Base-by-base conservation (phyloP, 2,797 vertebrate genomes). In the Alca torda region DNA sequence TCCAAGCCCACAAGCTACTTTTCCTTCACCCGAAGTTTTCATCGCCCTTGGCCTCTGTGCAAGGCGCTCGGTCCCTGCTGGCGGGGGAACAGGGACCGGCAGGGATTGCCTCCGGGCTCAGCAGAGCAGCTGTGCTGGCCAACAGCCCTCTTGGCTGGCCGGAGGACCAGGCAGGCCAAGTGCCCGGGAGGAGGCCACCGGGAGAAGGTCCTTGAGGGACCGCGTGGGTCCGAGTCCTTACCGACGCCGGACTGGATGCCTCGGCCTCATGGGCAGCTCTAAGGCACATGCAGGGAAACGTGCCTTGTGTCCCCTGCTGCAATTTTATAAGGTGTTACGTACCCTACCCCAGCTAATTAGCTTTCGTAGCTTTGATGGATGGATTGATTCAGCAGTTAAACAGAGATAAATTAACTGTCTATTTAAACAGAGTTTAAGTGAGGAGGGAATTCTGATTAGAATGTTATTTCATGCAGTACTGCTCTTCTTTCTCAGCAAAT, bases 391-490 rank as follows among this genome's bases (percentile, higher is more conserved):
- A 31, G 69, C 93, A 92, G 86, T 97, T 97, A 96, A 98, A 96
- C 95, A 72, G 97, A 97, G 97, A 97, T 97, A 97, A 97, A 98
- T 97, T 97, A 97, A 97, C 97, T 97, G 97, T 96, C 96, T 82
- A 5, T 97, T 91, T 91, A 94, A 97, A 92, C 45, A 77, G 76
- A 95, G 91, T 94, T 95, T 86, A 95, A 96, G 92, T 93, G 95
- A 97, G 91, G 92, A 95, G 89, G 95, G 95, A 96, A 97, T 97
- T 96, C 89, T 73, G 89, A 96, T 96, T 81, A 96, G 94, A 67
- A 84, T 48, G 81, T 95, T 95, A 96, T 95, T 96, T 96, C 96
- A 96, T 96, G 96, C 94, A 65, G 90, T 54, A 30, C 63, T 95
- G 88, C 93, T 91, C 95, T 35, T 96, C 95, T 73, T 85, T 63